Evolutionary conservation across 2,888 invertebrate species (phyloP).

Genomic region (Galeopsomyia nigrocyanea): DNA sequence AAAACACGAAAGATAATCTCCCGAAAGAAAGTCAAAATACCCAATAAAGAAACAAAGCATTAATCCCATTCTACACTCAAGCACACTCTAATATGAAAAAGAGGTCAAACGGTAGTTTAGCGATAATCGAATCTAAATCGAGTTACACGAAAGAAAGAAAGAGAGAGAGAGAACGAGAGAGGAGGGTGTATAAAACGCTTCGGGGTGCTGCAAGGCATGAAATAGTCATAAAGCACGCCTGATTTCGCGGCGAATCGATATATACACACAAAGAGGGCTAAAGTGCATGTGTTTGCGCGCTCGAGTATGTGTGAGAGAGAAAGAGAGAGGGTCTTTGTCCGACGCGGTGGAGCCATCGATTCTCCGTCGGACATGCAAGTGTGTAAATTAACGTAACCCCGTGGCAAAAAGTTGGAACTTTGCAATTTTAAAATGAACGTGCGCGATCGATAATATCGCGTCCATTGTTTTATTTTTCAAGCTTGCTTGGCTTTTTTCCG

Average conservation of each 20-base stretch:
- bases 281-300: not conserved
- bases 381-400: constrained; percentile 1
- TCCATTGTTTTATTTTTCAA: no score
- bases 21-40: no score
- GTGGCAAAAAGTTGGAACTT: no score
- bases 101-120: constrained; percentile 1
- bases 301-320: not conserved
- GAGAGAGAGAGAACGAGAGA: no score
- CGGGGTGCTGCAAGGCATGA: not conserved
- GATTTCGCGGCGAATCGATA: constrained; percentile 20
- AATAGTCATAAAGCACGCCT: constrained; percentile 21
- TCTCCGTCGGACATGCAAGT: constrained; percentile 12
- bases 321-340: constrained; percentile 23
- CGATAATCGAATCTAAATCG: constrained; percentile 8
- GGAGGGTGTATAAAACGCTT: not conserved
- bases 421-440: no score
- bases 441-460: no score
- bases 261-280: not conserved
- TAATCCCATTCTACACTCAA: no score
- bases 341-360: constrained; percentile 1
- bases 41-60: no score
- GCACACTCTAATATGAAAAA: not conserved
- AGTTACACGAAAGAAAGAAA: not conserved
- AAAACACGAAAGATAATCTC: no score
- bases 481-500: no score